Evolutionary conservation across 2,888 invertebrate species (phyloP).

Genomic region (Agrochola lychnidis): DNA sequence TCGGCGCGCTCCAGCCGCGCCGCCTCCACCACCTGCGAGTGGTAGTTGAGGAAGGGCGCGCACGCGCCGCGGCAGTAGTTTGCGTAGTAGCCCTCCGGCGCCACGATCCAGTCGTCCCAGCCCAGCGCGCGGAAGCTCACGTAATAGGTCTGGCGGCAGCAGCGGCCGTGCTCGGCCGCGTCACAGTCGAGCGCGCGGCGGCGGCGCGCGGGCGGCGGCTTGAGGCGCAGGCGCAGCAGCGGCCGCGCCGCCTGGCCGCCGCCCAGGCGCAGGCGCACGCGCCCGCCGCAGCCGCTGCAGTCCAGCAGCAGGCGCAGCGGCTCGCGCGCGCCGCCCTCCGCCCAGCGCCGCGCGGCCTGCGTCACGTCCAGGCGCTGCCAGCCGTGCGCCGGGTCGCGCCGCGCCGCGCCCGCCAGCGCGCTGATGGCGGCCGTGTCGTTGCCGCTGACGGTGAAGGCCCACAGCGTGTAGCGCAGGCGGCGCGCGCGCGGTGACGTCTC

Average conservation of each 20-base stretch:
- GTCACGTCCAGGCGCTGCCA: slow-evolving; percentile 97
- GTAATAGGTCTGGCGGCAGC: slow-evolving; percentile 97
- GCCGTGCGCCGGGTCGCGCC: slow-evolving; percentile 91
- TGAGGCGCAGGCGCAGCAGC: slow-evolving; percentile 95
- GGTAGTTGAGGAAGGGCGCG: slow-evolving; percentile 95
- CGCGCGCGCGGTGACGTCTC: slow-evolving; percentile 79
- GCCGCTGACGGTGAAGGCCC: slow-evolving; percentile 93
- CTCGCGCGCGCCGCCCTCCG: slow-evolving; percentile 87
- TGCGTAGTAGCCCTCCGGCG: slow-evolving; percentile 97
- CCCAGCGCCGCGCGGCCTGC: slow-evolving; percentile 94
- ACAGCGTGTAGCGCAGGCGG: slow-evolving; percentile 91
- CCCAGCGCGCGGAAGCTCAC: slow-evolving; percentile 97
- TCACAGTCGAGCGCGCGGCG: slow-evolving; percentile 96
- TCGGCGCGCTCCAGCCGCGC: slow-evolving; percentile 97
- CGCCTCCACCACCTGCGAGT: slow-evolving; percentile 97
- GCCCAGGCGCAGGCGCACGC: slow-evolving; percentile 92
- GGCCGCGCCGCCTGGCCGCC: slow-evolving; percentile 93
- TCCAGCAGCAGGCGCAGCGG: slow-evolving; percentile 95
- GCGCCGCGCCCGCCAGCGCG: slow-evolving; percentile 88
- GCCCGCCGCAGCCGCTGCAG: slow-evolving; percentile 95
- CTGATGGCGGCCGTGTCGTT: slow-evolving; percentile 90
- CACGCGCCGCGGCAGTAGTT: slow-evolving; percentile 98
- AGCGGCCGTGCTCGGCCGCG: slow-evolving; percentile 89
- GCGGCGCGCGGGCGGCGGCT: slow-evolving; percentile 93
- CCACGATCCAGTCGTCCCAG: slow-evolving; percentile 99